Percentiles rank a stretch among this genome's conserved stretches.
Conservation (phyloP, 2,888 invertebrate species). For the Encarsia formosa region DNA sequence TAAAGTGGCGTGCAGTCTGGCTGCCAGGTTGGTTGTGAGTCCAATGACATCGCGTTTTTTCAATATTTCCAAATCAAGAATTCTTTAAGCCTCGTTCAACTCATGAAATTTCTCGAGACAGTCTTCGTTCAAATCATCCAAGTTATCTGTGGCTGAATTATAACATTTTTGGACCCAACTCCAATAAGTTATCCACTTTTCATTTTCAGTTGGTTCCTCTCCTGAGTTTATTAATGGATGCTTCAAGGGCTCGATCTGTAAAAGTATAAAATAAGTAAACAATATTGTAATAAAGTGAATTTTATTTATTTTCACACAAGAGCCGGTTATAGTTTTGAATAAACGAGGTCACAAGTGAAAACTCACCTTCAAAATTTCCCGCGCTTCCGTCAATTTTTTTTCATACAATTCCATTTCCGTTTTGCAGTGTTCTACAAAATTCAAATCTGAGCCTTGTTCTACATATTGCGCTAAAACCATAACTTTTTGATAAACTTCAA, state of each 20-base stretch:
- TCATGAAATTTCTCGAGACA: neutral
- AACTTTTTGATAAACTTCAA: slow-evolving; percentile 5
- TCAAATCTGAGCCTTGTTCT: too few species aligned
- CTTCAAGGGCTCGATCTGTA: neutral
- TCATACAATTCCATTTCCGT: too few species aligned
- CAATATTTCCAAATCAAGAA: neutral
- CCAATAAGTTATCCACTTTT: neutral
- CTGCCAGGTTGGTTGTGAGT: neutral
- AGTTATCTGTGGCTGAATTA: neutral
- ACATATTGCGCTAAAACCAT: slow-evolving; percentile 10
- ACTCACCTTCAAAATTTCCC: too few species aligned
- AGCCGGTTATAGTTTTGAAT: too few species aligned
- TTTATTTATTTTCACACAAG: too few species aligned
- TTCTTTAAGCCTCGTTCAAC: neutral
- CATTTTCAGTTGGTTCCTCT: neutral
- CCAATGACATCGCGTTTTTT: neutral
- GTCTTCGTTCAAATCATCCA: neutral
- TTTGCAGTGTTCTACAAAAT: too few species aligned
- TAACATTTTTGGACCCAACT: neutral
- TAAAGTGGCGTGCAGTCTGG: neutral
- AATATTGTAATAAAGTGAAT: too few species aligned
- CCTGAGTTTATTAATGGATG: neutral
- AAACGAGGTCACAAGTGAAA: too few species aligned
- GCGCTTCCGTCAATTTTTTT: too few species aligned
- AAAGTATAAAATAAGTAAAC: neutral